These are phyloP conservation scores for Xenentodon cancila DNA, from an alignment of 2,797 vertebrate genomes.

Conservation along the genomic window DNA sequence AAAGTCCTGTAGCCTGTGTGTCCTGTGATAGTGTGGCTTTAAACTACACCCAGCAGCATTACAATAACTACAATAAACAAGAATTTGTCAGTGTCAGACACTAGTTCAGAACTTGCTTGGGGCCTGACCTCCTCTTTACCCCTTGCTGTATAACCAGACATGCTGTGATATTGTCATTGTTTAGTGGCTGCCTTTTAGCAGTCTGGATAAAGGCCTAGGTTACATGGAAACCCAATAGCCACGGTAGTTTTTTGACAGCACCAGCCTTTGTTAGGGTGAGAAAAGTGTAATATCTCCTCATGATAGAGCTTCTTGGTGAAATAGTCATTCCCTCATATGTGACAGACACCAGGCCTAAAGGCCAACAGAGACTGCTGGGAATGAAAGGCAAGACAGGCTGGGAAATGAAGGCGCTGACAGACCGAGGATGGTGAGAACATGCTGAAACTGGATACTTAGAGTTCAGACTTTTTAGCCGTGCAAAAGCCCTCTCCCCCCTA, in stretches of 20 bases:
- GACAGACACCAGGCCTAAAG: slow-evolving; percentile 51
- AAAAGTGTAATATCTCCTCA: slow-evolving; percentile 41
- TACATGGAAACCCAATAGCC: slow-evolving; percentile 57
- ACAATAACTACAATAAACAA: no score
- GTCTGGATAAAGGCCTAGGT: slow-evolving; percentile 21
- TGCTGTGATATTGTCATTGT: slow-evolving; percentile 43
- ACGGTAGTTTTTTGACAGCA: slow-evolving; percentile 34
- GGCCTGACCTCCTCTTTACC: no score
- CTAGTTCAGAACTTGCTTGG: no score
- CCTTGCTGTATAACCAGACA: not conserved
- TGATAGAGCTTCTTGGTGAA: no score
- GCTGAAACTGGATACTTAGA: no score
- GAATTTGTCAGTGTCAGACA: no score
- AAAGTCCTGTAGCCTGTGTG: no score
- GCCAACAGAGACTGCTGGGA: slow-evolving; percentile 38
- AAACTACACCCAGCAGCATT: no score
- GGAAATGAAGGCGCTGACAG: slow-evolving; percentile 49
- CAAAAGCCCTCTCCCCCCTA: no score
- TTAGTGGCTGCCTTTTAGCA: slow-evolving; percentile 34
- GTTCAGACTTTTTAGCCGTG: no score
- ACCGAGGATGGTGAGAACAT: not conserved
- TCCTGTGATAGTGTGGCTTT: no score
- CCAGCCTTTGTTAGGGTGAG: slow-evolving; percentile 50
- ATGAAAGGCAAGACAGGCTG: slow-evolving; percentile 45
- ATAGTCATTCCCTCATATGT: slow-evolving; percentile 31